Percentiles rank a stretch among this genome's conserved stretches.
phyloP scores from a whole-genome alignment of 2,113 vertebrate species.

The Callorhinus ursinus region DNA sequence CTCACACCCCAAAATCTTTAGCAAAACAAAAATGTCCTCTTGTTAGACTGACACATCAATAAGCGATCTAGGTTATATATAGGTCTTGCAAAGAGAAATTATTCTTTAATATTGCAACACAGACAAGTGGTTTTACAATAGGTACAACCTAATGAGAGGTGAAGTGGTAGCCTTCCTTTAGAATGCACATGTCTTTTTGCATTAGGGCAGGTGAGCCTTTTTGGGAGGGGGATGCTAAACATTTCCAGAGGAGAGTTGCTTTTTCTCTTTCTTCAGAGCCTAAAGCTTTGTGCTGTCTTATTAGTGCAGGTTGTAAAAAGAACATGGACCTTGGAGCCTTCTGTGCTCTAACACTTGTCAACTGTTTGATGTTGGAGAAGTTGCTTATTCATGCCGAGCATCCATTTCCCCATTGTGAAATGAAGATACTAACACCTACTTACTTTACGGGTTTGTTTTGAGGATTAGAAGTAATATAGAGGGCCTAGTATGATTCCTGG shows the following conservation, averaged over 20 bases:
- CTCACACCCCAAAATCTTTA: not conserved
- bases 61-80: not conserved
- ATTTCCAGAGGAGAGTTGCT: not conserved
- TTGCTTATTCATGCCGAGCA: not conserved
- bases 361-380: not conserved
- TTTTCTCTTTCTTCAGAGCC: not conserved
- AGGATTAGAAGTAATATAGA: not conserved
- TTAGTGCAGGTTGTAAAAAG: not conserved
- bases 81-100: not conserved
- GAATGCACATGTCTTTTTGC: accelerated
- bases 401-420: not conserved
- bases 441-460: not conserved
- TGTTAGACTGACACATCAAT: not conserved
- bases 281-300: not conserved
- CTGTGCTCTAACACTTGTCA: not conserved
- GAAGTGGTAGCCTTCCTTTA: not conserved
- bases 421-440: not conserved
- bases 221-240: not conserved
- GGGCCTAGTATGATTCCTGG: not conserved
- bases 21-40: not conserved
- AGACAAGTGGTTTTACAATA: not conserved
- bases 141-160: not conserved
- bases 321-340: not conserved
- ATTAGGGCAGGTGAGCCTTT: not conserved
- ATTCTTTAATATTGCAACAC: not conserved